A percentile compares a stretch with the other conserved stretches of the same genome.
Evolutionary conservation across 2,797 vertebrate genomes (phyloP).

Genomic region (Lithobates pipiens): DNA sequence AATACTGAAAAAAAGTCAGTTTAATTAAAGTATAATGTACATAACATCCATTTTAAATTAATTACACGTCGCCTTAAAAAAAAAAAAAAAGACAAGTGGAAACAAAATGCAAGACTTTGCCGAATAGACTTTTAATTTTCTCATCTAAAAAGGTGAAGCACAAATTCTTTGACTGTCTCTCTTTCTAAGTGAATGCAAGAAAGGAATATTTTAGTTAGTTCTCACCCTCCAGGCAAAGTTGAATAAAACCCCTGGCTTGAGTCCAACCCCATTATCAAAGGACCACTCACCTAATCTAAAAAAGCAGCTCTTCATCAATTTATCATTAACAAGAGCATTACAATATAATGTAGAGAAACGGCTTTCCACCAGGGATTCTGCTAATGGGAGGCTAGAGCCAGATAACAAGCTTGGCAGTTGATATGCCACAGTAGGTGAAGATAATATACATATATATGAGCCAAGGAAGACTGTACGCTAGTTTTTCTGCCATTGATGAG

Average conservation of each 20-base stretch:
- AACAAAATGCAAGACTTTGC: conserved; percentile 63
- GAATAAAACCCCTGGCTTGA: conserved; percentile 81
- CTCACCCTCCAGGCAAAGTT: conserved; percentile 82
- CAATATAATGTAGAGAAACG: conserved; percentile 83
- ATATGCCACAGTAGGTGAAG: conserved; percentile 72
- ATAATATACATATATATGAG: conserved; percentile 70
- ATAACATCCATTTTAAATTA: conserved; percentile 47
- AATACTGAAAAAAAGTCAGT: conserved; percentile 34
- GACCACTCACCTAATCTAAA: conserved; percentile 87
- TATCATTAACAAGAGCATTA: conserved; percentile 92
- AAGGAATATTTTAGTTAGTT: conserved; percentile 80
- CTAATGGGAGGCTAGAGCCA: conserved; percentile 79
- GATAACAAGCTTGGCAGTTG: conserved; percentile 73
- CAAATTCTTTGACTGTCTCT: conserved; percentile 69
- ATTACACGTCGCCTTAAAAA: conserved; percentile 19
- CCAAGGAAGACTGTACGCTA: conserved; percentile 63
- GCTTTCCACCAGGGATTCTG: conserved; percentile 81
- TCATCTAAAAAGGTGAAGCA: conserved; percentile 71
- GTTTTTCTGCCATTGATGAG: conserved; percentile 65
- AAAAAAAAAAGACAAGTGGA: conserved; percentile 24
- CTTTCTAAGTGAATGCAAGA: conserved; percentile 71
- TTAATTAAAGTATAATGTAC: conserved; percentile 34
- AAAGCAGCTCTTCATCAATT: conserved; percentile 91
- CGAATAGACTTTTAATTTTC: conserved; percentile 63
- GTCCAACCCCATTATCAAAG: conserved; percentile 91